Percentiles rank a stretch among this genome's conserved stretches.
phyloP scores from a whole-genome alignment of 2,888 invertebrate genomes.

The Pteria penguin region DNA sequence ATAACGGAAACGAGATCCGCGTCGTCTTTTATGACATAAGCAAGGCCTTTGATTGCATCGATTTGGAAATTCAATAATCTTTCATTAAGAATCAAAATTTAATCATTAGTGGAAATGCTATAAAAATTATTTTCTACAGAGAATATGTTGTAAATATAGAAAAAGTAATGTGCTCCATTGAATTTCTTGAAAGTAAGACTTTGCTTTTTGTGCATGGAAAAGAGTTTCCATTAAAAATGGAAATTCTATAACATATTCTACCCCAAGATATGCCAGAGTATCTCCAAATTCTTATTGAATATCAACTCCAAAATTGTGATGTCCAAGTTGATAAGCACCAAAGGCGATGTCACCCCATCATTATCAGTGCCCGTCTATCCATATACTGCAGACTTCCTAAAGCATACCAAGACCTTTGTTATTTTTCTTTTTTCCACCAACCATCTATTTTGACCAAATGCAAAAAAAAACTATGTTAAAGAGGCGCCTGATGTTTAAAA shows the following conservation, averaged over 20 bases:
- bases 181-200: not conserved
- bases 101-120: too few relatives aligned
- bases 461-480: slow-evolving; percentile 24
- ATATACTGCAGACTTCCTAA: slow-evolving; percentile 6
- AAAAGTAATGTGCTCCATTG: not conserved
- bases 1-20: too few relatives aligned
- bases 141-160: not conserved
- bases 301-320: slow-evolving; percentile 7
- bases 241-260: not conserved
- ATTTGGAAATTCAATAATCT: too few relatives aligned
- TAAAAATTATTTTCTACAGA: too few relatives aligned
- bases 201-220: not conserved
- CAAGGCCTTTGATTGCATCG: too few relatives aligned
- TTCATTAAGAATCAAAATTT: too few relatives aligned
- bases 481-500: slow-evolving; percentile 15
- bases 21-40: too few relatives aligned
- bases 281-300: slow-evolving; percentile 12
- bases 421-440: slow-evolving; percentile 1
- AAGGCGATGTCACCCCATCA: slow-evolving; percentile 18
- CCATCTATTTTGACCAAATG: not conserved
- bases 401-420: slow-evolving; percentile 4
- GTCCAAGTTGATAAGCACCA: slow-evolving; percentile 4
- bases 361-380: slow-evolving; percentile 15
- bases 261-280: slow-evolving; percentile 8
- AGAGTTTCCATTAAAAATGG: not conserved